phyloP scores from a whole-genome alignment of 1,140 invertebrate genomes.

The Drosophila pandora region DNA sequence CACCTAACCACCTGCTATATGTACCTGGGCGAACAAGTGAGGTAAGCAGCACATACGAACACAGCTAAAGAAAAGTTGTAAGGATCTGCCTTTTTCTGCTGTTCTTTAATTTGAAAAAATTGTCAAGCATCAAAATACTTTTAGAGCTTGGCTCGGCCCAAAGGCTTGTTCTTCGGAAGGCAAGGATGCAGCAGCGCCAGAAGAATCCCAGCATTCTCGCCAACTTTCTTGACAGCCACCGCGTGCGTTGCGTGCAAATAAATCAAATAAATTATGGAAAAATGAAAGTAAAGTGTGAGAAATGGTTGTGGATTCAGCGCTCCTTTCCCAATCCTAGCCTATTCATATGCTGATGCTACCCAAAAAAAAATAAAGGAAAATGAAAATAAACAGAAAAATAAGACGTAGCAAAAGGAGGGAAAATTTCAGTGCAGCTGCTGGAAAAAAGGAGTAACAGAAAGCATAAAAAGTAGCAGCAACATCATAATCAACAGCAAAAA shows the following conservation, averaged over 20 bases:
- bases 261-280: constrained; percentile 79
- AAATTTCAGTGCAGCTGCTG: constrained; percentile 37
- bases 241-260: constrained; percentile 75
- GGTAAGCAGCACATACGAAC: constrained; percentile 23
- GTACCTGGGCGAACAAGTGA: constrained; percentile 35
- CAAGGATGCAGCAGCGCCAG: background rate
- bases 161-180: constrained; percentile 5
- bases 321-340: constrained; percentile 41
- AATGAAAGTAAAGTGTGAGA: constrained; percentile 60
- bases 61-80: constrained; percentile 1
- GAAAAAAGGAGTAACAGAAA: constrained; percentile 54
- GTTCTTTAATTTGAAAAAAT: constrained; percentile 75
- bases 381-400: constrained; percentile 31
- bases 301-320: constrained; percentile 39
- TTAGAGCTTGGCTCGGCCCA: constrained; percentile 50
- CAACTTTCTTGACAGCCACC: constrained; percentile 43
- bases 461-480: constrained; percentile 63
- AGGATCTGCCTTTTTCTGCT: constrained; percentile 22
- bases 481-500: constrained; percentile 72
- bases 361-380: constrained; percentile 12
- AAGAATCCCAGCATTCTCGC: constrained; percentile 21
- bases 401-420: constrained; percentile 22
- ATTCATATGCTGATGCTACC: constrained; percentile 61
- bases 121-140: constrained; percentile 81
- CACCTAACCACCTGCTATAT: constrained; percentile 2